phyloP scores from a whole-genome alignment of 2,113 vertebrate species.

The Rhinolophus sinicus region DNA sequence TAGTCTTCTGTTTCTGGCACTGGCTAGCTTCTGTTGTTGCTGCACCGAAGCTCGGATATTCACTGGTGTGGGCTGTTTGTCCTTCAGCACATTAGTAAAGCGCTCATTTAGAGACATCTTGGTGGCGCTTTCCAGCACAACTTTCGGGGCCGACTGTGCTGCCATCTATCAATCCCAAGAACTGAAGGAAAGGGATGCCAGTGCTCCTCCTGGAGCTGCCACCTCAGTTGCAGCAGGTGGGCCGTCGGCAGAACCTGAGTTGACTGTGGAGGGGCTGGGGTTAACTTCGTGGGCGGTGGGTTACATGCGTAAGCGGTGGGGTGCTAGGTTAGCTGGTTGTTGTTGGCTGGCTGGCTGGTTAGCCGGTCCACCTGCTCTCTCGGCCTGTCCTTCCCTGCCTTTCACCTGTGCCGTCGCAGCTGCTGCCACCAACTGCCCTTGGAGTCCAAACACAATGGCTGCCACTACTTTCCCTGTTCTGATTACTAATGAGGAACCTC shows the following conservation, averaged over 20 bases:
- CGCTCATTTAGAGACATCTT: constrained; percentile 99
- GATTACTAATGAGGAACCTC: not conserved
- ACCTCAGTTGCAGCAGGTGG: constrained; percentile 58
- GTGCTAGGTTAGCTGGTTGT: not conserved
- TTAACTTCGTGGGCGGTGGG: constrained; percentile 51
- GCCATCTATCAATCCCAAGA: constrained; percentile 92
- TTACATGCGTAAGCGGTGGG: not conserved
- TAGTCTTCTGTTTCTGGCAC: constrained; percentile 97
- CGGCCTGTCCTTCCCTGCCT: constrained; percentile 19
- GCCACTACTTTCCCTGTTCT: not conserved
- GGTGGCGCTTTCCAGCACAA: constrained; percentile 99
- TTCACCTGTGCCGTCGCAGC: constrained; percentile 62
- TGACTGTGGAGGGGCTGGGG: not conserved
- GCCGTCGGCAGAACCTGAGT: constrained; percentile 63
- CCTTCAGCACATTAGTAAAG: constrained; percentile 99
- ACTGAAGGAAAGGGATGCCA: constrained; percentile 85
- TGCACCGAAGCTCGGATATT: constrained; percentile 99
- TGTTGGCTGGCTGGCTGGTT: not conserved
- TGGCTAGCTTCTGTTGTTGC: constrained; percentile 95
- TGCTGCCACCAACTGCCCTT: constrained; percentile 68
- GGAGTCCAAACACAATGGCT: constrained; percentile 83
- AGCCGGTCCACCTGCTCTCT: not conserved
- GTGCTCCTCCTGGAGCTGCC: constrained; percentile 79
- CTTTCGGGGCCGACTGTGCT: constrained; percentile 96
- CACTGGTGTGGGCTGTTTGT: constrained; percentile 98